Conservation (phyloP, 2,888 invertebrate species). For the Dryadula phaetusa region DNA sequence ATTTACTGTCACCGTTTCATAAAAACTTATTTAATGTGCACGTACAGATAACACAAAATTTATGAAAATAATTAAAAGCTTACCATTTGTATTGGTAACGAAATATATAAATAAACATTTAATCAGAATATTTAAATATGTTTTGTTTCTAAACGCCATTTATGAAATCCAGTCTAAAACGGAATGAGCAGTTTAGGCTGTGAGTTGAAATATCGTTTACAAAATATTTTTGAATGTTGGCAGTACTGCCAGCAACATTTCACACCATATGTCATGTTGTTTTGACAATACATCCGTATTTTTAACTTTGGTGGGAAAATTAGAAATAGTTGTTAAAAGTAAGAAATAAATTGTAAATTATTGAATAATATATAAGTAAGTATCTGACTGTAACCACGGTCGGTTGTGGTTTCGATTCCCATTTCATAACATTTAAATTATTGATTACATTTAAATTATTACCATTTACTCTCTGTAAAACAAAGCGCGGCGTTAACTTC, state of each 20-base stretch:
- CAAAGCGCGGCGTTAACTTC: no score
- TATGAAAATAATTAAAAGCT: not conserved
- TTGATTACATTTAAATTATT: no score
- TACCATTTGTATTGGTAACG: not conserved
- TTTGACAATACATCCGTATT: conserved; percentile 13
- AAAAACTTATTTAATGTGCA: not conserved
- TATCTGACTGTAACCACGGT: no score
- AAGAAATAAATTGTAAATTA: not conserved
- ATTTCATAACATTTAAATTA: no score
- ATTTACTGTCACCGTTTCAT: not conserved
- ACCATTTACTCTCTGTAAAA: no score
- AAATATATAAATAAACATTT: not conserved
- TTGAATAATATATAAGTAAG: not conserved
- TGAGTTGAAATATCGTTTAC: conserved; percentile 13
- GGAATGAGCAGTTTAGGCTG: not conserved
- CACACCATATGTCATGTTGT: conserved; percentile 4
- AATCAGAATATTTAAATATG: not conserved
- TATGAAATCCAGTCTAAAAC: not conserved
- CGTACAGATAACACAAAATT: not conserved
- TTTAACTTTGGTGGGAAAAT: conserved; percentile 17
- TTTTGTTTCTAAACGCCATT: conserved; percentile 5
- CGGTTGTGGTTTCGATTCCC: no score
- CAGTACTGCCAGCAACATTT: not conserved
- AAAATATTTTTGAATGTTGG: conserved; percentile 23
- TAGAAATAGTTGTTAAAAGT: not conserved